phyloP scores from a whole-genome alignment of 1,140 invertebrate species.

The Drosophila cardini region DNA sequence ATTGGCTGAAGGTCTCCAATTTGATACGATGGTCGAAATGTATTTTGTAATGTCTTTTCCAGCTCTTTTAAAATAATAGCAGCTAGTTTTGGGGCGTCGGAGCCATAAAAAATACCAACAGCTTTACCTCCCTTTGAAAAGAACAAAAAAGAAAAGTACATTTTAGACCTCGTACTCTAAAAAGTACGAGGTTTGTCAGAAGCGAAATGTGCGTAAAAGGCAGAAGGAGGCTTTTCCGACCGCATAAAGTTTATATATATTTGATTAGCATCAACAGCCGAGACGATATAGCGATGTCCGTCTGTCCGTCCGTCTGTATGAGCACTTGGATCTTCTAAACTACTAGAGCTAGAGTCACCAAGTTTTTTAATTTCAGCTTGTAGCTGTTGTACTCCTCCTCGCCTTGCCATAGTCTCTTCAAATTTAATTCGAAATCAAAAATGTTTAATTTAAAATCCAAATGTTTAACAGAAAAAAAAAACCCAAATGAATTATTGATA shows the following conservation, averaged over 20 bases:
- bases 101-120: conserved; percentile 93
- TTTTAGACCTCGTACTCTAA: too few species aligned
- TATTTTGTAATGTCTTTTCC: conserved; percentile 73
- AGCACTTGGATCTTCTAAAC: too few species aligned
- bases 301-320: too few species aligned
- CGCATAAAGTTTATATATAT: too few species aligned
- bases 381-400: conserved; percentile 89
- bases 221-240: too few species aligned
- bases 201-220: too few species aligned
- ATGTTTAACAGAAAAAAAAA: conserved; percentile 1
- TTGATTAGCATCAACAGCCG: too few species aligned
- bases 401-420: conserved; percentile 87
- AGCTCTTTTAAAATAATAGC: conserved; percentile 91
- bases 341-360: too few species aligned
- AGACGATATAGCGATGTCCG: too few species aligned
- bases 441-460: conserved; percentile 20
- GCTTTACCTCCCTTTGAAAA: conserved; percentile 86
- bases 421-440: conserved; percentile 8
- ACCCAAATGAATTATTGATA: too few species aligned
- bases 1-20: conserved; percentile 86
- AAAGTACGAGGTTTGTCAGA: too few species aligned
- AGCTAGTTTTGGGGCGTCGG: conserved; percentile 91
- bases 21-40: conserved; percentile 77
- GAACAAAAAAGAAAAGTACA: background rate
- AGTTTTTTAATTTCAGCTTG: conserved; percentile 91